Conservation (phyloP, 2,797 vertebrate species). For the Artibeus lituratus region DNA sequence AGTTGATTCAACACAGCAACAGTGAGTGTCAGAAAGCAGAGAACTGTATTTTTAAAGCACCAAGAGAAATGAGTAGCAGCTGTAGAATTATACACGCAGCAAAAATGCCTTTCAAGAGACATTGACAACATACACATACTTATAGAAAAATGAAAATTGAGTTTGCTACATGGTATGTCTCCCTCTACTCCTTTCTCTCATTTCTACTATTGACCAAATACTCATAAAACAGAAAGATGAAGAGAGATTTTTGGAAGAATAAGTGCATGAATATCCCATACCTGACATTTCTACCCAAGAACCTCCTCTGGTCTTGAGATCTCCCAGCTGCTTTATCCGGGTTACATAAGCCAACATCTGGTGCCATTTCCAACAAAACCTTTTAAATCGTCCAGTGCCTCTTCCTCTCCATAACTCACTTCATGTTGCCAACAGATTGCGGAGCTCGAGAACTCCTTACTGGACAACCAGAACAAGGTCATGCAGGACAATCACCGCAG, state of each 20-base stretch:
- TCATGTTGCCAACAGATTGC: conserved; percentile 80
- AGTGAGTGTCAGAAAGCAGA: not conserved
- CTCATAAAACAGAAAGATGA: not conserved
- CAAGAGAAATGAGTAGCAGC: not conserved
- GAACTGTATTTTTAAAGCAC: not conserved
- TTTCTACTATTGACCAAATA: not conserved
- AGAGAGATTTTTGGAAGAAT: not conserved
- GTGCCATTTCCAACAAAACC: rapidly evolving
- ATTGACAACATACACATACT: not conserved
- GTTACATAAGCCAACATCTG: not conserved
- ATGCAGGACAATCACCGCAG: conserved; percentile 90
- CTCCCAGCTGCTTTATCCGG: not conserved
- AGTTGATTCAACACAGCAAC: not conserved
- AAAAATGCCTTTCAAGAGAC: not conserved
- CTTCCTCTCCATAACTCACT: rapidly evolving
- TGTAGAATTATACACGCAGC: not conserved
- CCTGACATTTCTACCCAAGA: not conserved
- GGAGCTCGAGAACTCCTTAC: conserved; percentile 89
- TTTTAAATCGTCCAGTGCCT: rapidly evolving
- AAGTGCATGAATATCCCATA: rapidly evolving
- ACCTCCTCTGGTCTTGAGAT: not conserved
- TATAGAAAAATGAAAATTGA: not conserved
- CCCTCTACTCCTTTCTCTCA: not conserved
- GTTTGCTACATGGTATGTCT: not conserved
- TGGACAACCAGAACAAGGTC: conserved; percentile 88